These are phyloP conservation scores for Zaprionus capensis DNA, from an alignment of 1,140 invertebrate genomes.

Conservation along the genomic window DNA sequence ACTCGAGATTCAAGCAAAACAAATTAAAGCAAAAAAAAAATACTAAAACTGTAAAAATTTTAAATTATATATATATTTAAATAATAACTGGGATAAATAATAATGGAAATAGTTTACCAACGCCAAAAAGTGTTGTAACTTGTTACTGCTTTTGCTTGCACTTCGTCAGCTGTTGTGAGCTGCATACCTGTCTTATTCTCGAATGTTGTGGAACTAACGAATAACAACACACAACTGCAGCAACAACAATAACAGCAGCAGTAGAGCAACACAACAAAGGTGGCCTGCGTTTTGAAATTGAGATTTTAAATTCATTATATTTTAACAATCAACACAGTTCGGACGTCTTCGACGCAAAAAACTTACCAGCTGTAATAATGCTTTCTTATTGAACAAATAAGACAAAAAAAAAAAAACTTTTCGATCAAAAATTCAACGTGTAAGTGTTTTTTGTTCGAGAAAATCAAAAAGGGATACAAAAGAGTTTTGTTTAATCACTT, in stretches of 20 bases:
- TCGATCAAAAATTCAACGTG: conserved; percentile 32
- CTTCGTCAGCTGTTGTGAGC: conserved; percentile 11
- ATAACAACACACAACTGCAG: conserved; percentile 31
- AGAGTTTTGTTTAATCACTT: conserved; percentile 5
- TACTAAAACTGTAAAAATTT: background rate
- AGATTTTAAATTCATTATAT: conserved; percentile 41
- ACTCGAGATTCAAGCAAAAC: background rate
- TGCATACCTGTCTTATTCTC: conserved; percentile 43
- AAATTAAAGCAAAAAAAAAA: background rate
- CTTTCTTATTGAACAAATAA: conserved; percentile 16
- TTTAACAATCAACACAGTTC: conserved; percentile 44
- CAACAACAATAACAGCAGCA: conserved; percentile 25
- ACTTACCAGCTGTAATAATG: conserved; percentile 21
- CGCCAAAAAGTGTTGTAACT: background rate
- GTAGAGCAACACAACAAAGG: conserved; percentile 31
- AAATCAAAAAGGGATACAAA: background rate
- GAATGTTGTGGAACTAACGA: conserved; percentile 49
- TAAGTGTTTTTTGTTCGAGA: conserved; percentile 17
- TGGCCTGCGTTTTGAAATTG: conserved; percentile 43
- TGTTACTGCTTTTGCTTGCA: background rate
- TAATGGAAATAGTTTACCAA: background rate
- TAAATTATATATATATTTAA: background rate
- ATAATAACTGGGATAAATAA: background rate
- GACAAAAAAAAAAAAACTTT: background rate
- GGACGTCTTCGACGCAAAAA: conserved; percentile 16